A percentile compares a stretch with the other conserved stretches of the same genome.
phyloP scores from a whole-genome alignment of 2,113 vertebrate genomes.

The Clarias magur region DNA sequence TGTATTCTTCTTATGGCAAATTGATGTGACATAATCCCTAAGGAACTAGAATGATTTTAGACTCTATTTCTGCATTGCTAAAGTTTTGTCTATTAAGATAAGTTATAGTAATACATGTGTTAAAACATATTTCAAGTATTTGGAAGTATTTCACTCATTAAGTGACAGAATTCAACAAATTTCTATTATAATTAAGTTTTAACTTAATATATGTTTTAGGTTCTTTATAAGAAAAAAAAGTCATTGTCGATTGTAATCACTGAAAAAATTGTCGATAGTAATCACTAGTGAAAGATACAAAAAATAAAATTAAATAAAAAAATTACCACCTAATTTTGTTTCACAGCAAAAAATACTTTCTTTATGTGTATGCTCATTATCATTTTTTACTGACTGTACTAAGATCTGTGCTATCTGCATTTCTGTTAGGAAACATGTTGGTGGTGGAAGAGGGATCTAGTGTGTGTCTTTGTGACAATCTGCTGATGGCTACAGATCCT shows the following conservation, averaged over 20 bases:
- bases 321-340: not conserved
- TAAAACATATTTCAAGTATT: not conserved
- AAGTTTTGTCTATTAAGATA: not conserved
- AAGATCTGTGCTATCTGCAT: not conserved
- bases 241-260: not conserved
- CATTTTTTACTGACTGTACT: not conserved
- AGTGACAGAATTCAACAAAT: not conserved
- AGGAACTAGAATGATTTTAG: not conserved
- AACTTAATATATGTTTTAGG: not conserved
- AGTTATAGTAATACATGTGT: not conserved
- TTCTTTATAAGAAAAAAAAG: not conserved
- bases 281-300: not conserved
- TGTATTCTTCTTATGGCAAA: not conserved
- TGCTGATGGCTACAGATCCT: conserved; percentile 65
- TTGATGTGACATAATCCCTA: not conserved
- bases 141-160: not conserved
- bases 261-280: not conserved
- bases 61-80: not conserved
- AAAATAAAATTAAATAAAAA: too few species aligned
- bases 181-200: not conserved
- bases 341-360: not conserved
- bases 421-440: conserved; percentile 61
- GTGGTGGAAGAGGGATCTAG: conserved; percentile 69
- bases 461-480: conserved; percentile 57
- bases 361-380: not conserved